Conservation (phyloP, 1,140 invertebrate species). For the Anastrepha ludens region DNA sequence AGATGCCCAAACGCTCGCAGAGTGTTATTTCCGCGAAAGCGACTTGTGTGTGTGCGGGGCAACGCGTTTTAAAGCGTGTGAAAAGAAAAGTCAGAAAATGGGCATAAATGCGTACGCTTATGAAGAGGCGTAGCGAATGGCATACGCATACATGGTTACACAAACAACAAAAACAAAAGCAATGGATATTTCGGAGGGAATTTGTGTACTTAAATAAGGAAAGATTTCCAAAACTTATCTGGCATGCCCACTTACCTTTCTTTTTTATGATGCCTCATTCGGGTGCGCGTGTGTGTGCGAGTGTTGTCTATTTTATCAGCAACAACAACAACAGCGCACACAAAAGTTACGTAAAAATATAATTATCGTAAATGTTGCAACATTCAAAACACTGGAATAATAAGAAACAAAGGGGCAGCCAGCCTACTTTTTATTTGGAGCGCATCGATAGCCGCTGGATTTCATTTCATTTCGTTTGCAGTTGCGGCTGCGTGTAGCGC, state of each 20-base stretch:
- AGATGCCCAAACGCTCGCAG: neutral
- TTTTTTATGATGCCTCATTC: neutral
- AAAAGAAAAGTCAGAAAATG: neutral
- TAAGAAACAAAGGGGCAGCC: neutral
- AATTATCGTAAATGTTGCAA: conserved; percentile 1
- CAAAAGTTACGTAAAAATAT: conserved; percentile 8
- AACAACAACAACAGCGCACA: neutral
- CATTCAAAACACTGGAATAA: neutral
- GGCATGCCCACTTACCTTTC: conserved; percentile 39
- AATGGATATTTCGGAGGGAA: neutral
- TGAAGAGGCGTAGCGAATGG: neutral
- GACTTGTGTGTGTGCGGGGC: neutral
- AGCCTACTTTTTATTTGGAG: conserved; percentile 45
- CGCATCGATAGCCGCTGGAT: neutral
- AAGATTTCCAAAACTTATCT: conserved; percentile 16
- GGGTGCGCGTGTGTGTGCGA: no score
- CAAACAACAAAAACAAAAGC: neutral
- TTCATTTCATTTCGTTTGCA: conserved; percentile 3
- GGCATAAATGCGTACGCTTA: neutral
- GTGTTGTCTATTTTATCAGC: no score
- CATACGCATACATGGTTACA: neutral
- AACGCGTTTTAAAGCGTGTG: neutral
- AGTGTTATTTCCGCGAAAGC: conserved; percentile 11
- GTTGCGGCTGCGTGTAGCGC: neutral
- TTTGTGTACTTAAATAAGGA: neutral